Evolutionary conservation across 2,888 invertebrate species (phyloP).

Genomic region (Drosophila paramelanica): DNA sequence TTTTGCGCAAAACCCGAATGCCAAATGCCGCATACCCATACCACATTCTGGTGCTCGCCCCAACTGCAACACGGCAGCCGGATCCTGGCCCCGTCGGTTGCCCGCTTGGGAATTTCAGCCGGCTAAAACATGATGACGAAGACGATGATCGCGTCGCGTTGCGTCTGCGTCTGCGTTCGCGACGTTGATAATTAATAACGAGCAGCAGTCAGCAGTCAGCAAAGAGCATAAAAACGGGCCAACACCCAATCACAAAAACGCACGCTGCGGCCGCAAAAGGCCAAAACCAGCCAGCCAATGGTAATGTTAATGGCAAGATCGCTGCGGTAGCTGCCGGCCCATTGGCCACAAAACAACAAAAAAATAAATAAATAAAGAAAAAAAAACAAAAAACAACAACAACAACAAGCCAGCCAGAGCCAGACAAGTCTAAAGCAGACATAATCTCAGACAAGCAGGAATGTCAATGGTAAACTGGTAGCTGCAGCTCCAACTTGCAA

Average conservation of each 20-base stretch:
- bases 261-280: constrained; percentile 36
- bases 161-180: constrained; percentile 34
- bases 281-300: constrained; percentile 64
- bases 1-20: constrained; percentile 51
- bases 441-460: constrained; percentile 81
- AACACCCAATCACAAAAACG: constrained; percentile 70
- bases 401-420: constrained; percentile 21
- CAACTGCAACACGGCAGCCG: constrained; percentile 12
- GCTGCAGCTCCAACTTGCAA: constrained; percentile 4
- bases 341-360: constrained; percentile 45
- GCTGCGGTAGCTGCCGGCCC: constrained; percentile 44
- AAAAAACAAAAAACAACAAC: constrained; percentile 16
- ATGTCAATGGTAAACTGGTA: constrained; percentile 63
- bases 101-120: constrained; percentile 67
- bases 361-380: constrained; percentile 13
- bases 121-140: constrained; percentile 32
- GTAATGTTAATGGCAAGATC: constrained; percentile 63
- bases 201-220: constrained; percentile 38
- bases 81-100: not conserved
- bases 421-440: constrained; percentile 67
- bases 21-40: constrained; percentile 58
- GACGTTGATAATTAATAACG: constrained; percentile 75
- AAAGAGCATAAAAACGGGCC: constrained; percentile 72
- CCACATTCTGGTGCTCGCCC: constrained; percentile 63
- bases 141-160: constrained; percentile 53